Evolutionary conservation across 2,888 invertebrate genomes (phyloP).

Genomic region (Meiosimyza platycephala): DNA sequence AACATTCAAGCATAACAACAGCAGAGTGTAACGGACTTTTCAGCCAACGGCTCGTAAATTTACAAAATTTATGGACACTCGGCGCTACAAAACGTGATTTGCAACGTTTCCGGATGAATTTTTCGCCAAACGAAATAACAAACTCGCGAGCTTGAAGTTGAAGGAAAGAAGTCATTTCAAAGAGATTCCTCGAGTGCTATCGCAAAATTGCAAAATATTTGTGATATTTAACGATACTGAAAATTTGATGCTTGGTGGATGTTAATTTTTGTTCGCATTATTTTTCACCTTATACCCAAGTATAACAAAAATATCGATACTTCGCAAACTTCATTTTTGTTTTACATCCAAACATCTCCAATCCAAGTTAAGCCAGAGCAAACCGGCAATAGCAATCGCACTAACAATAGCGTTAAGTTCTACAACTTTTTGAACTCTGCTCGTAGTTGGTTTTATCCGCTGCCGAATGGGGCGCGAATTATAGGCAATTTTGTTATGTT

Average conservation of each 20-base stretch:
- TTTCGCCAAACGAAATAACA: constrained; percentile 2
- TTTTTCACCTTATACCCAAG: not conserved
- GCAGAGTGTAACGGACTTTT: too few species aligned
- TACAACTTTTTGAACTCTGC: constrained; percentile 6
- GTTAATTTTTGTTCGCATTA: too few species aligned
- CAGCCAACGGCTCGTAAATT: constrained; percentile 21
- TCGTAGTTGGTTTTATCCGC: not conserved
- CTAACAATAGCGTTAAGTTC: not conserved
- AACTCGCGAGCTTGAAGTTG: not conserved
- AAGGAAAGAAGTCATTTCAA: too few species aligned
- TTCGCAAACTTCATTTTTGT: too few species aligned
- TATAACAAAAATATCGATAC: not conserved
- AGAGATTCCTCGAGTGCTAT: too few species aligned
- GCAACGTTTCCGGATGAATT: not conserved
- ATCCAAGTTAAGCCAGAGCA: too few species aligned
- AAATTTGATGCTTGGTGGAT: too few species aligned
- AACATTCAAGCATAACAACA: too few species aligned
- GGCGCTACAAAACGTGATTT: constrained; percentile 18
- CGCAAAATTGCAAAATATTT: too few species aligned
- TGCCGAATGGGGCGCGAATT: not conserved
- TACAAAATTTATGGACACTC: constrained; percentile 26
- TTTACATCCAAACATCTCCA: too few species aligned
- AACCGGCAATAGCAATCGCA: too few species aligned
- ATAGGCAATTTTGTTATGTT: not conserved
- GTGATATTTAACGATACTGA: too few species aligned